These are phyloP conservation scores for Pao palembangensis DNA, from an alignment of 2,113 vertebrate species.

Conservation along the genomic window DNA sequence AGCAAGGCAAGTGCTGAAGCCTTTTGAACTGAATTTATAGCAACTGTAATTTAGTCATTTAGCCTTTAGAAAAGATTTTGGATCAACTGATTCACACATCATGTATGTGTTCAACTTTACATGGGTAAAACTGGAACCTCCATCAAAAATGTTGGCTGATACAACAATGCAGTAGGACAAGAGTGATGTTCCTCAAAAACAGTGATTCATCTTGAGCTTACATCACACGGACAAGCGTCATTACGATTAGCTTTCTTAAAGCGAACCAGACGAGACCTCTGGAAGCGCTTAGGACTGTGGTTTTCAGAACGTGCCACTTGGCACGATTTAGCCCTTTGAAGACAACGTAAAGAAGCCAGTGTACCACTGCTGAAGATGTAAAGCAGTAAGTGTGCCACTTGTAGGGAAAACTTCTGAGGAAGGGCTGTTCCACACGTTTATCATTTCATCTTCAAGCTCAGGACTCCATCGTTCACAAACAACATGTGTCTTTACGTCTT, in stretches of 20 bases:
- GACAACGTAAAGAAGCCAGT: slow-evolving; percentile 19
- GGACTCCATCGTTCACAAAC: slow-evolving; percentile 51
- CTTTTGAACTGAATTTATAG: too few relatives aligned
- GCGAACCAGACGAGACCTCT: slow-evolving; percentile 44
- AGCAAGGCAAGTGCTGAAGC: too few relatives aligned
- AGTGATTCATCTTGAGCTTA: too few relatives aligned
- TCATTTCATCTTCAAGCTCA: slow-evolving; percentile 54
- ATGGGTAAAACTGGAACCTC: too few relatives aligned
- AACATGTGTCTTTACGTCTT: slow-evolving; percentile 61
- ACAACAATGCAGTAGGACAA: too few relatives aligned
- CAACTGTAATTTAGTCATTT: too few relatives aligned
- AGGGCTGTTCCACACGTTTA: slow-evolving; percentile 43
- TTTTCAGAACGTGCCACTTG: slow-evolving; percentile 46
- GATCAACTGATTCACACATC: too few relatives aligned
- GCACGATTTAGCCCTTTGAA: slow-evolving; percentile 53
- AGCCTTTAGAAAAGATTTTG: too few relatives aligned
- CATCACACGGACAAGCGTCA: slow-evolving; percentile 10
- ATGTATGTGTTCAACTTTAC: too few relatives aligned
- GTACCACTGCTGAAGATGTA: slow-evolving; percentile 1
- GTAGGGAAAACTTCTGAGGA: slow-evolving; percentile 19
- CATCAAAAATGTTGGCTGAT: too few relatives aligned
- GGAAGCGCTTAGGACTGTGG: slow-evolving; percentile 56
- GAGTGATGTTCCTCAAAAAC: too few relatives aligned
- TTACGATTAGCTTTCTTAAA: slow-evolving; percentile 48
- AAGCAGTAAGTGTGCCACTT: slow-evolving; percentile 17